Conservation (phyloP, 92 coral and sea anemone species). For the Umimayanthus chanpuru region DNA sequence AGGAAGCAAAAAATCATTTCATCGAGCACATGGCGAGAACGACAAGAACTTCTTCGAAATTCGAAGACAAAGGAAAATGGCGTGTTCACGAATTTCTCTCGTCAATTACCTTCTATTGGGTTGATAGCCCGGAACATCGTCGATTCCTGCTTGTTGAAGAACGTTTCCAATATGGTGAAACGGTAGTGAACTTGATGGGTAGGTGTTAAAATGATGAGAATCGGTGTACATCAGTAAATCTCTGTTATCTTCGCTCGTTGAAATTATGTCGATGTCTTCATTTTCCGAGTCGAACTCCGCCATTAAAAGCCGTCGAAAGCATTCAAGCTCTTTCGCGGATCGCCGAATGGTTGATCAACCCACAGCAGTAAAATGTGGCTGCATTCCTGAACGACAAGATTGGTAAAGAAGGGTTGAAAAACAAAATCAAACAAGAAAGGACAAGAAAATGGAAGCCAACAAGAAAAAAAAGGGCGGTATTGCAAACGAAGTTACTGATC, state of each 20-base stretch:
- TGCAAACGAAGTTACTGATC: not conserved
- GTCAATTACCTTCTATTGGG: slow-evolving; percentile 29
- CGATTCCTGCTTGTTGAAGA: slow-evolving; percentile 31
- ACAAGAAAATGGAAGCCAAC: slow-evolving; percentile 27
- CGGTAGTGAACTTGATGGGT: slow-evolving; percentile 1
- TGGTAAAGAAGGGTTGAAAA: not conserved
- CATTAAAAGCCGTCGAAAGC: slow-evolving; percentile 22
- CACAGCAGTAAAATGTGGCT: not conserved
- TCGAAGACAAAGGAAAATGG: slow-evolving; percentile 46
- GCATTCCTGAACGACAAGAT: slow-evolving; percentile 22
- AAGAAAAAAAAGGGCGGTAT: slow-evolving; percentile 19
- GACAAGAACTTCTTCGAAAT: slow-evolving; percentile 8
- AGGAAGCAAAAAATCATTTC: not conserved
- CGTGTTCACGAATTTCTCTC: not conserved
- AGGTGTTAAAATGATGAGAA: slow-evolving; percentile 11
- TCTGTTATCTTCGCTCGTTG: slow-evolving; percentile 33
- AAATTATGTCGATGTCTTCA: slow-evolving; percentile 38
- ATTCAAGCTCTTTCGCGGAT: slow-evolving; percentile 11
- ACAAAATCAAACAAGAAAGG: not conserved
- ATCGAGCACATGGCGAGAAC: slow-evolving; percentile 1
- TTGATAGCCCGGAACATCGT: slow-evolving; percentile 21
- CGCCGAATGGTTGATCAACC: not conserved
- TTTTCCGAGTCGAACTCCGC: slow-evolving; percentile 47
- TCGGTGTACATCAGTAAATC: slow-evolving; percentile 16
- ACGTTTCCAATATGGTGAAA: slow-evolving; percentile 38